Evolutionary conservation across 92 coral and sea anemone species (phyloP), one percentile per base, ranked within the genome.

Genomic region (Heteractis magnifica): DNA sequence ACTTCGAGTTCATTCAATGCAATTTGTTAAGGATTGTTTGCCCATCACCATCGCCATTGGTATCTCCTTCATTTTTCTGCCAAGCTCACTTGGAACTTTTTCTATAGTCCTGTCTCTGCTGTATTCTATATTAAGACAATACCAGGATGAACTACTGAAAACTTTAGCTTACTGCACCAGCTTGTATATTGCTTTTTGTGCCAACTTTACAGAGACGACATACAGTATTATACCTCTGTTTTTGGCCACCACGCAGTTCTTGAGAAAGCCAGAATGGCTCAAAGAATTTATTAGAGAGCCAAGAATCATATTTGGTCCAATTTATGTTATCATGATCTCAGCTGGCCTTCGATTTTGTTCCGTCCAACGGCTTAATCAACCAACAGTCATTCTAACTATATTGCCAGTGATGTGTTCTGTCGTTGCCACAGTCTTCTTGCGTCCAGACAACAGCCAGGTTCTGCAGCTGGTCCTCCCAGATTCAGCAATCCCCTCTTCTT

Each of bases 281-380:
- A 89, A 72, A 71, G 83, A 82, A 19, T 55, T 3, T 21, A 76
- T 86, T 34, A n/a, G 84, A 68, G 65, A 85, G 53, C 72, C 75
- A 53, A 72, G 92, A 85, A 77, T 89, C 65, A 10, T 85, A 51
- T 89, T 86, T 85, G 92, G 92, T 41, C 92, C 92, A 41, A 86
- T 77, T 11, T 89, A 81, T 49, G 87, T 74, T 10, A 76, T 89
- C 12, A 16, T 59, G 16, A 78, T 89, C 4, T 55, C 73, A 8
- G 87, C 89, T 49, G 80, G 86, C n/a, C 72, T 71, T 58, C 74
- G 85, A 4, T 76, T 76, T 44, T 65, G 65, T 23, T 52, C 64
- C 4, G 0, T 51, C 26, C 49, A n/a, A 6, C 79, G 64, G 41
- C 41, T 77, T 44, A 9, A 70, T 51, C 34, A n/a, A 77, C 72